These are phyloP conservation scores for Taenioides sp. DNA, from an alignment of 2,797 vertebrate genomes.

Conservation along the genomic window DNA sequence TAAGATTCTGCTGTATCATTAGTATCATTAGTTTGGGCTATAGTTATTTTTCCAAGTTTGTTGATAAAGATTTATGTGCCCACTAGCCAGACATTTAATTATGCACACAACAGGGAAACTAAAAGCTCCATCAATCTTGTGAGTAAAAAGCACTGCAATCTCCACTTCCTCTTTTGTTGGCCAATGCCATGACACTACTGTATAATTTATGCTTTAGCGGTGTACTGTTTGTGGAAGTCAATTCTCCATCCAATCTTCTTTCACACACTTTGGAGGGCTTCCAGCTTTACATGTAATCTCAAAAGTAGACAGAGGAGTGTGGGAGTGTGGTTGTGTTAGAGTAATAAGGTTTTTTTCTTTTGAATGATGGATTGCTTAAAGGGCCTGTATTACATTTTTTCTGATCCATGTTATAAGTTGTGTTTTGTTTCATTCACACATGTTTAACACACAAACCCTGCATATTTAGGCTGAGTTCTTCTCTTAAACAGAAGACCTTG, in stretches of 20 bases:
- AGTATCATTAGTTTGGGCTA: no score
- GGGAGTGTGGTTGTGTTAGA: conserved; percentile 39
- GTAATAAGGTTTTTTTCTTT: conserved; percentile 46
- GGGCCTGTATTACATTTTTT: no score
- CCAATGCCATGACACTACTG: neutral
- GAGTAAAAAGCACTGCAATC: conserved; percentile 4
- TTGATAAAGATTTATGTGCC: neutral
- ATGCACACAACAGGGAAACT: neutral
- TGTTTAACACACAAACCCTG: no score
- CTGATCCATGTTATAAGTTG: no score
- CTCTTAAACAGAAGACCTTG: no score
- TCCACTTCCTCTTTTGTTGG: neutral
- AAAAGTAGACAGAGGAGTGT: conserved; percentile 20
- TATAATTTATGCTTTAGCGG: neutral
- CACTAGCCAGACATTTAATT: neutral
- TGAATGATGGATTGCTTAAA: conserved; percentile 37
- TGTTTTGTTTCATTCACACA: no score
- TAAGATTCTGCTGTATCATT: no score
- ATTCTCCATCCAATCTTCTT: conserved; percentile 14
- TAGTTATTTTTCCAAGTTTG: neutral
- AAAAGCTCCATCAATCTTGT: conserved; percentile 11
- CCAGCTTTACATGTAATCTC: conserved; percentile 29
- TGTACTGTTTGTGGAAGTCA: conserved; percentile 16
- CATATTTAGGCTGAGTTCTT: no score
- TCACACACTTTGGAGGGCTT: conserved; percentile 19